These are phyloP conservation scores for Drosophila glabriapex DNA, from an alignment of 2,888 invertebrate species.

Conservation along the genomic window DNA sequence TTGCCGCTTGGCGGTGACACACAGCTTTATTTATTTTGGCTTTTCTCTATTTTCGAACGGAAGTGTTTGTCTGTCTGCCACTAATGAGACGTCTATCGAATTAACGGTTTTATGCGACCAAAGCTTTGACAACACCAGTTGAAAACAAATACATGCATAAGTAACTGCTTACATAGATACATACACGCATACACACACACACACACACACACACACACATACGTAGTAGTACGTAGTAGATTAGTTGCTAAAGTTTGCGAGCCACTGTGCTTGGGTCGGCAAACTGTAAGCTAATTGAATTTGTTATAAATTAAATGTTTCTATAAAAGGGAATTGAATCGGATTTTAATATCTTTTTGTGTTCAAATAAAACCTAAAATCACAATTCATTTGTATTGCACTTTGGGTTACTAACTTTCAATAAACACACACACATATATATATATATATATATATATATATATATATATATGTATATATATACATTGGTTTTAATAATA, in stretches of 20 bases:
- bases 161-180: background rate
- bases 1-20: constrained; percentile 22
- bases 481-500: constrained; percentile 1
- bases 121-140: background rate
- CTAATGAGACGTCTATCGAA: constrained; percentile 48
- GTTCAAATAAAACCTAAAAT: background rate
- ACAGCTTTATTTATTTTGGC: constrained; percentile 8
- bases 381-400: background rate
- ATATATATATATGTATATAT: too few species aligned
- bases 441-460: too few species aligned
- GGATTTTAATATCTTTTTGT: background rate
- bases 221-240: background rate
- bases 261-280: constrained; percentile 21
- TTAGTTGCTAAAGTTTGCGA: constrained; percentile 41
- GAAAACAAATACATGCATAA: background rate
- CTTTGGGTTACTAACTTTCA: background rate
- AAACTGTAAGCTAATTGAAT: background rate
- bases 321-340: background rate
- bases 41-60: constrained; percentile 46
- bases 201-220: background rate
- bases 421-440: background rate
- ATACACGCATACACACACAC: background rate
- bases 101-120: constrained; percentile 36
- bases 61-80: constrained; percentile 48
- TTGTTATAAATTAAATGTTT: too few species aligned